Conservation (phyloP, 2,797 vertebrate species). For the Coregonus ussuriensis region DNA sequence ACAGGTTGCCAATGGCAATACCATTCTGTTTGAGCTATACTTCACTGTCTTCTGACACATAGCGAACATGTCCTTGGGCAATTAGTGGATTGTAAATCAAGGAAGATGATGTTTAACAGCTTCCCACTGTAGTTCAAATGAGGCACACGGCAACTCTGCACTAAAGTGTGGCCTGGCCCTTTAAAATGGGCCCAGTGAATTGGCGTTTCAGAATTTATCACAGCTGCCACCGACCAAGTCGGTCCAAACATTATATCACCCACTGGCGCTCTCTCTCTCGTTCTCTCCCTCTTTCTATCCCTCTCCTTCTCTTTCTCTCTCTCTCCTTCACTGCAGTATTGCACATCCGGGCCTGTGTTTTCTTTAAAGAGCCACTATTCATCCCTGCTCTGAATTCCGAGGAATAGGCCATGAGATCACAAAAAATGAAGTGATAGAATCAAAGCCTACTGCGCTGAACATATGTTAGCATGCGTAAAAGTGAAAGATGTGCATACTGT, state of each 20-base stretch:
- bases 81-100: not conserved
- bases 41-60: not conserved
- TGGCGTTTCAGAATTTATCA: constrained; percentile 34
- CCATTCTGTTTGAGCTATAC: not conserved
- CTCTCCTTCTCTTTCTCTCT: constrained; percentile 7
- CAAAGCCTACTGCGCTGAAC: not conserved
- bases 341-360: constrained; percentile 23
- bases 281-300: not conserved
- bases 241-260: constrained; percentile 31
- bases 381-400: not conserved
- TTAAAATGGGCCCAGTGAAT: constrained; percentile 18
- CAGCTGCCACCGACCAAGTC: constrained; percentile 29
- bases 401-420: constrained; percentile 16
- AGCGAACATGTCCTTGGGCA: not conserved
- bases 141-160: not conserved
- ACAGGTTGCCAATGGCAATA: not conserved
- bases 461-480: not conserved
- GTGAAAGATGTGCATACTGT: not conserved
- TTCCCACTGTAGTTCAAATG: constrained; percentile 2
- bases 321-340: constrained; percentile 16
- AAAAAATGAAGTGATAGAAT: not conserved
- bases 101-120: not conserved
- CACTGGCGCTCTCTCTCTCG: not conserved
- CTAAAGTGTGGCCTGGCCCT: not conserved
- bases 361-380: constrained; percentile 11